Base-by-base conservation (phyloP, 2,888 invertebrate species). In the Cheilosia soror region DNA sequence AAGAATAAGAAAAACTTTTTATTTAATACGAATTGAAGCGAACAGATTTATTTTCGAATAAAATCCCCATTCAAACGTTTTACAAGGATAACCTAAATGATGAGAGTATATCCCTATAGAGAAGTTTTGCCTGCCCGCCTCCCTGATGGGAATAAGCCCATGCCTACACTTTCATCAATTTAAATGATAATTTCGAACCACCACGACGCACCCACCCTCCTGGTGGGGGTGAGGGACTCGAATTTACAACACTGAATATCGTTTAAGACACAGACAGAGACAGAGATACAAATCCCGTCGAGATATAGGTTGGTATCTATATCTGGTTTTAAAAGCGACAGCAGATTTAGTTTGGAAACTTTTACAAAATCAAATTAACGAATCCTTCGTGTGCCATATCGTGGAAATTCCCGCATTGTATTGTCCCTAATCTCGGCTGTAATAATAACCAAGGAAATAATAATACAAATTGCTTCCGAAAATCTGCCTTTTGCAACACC, bases 351-450 rank as follows among this genome's bases (percentile, higher is more conserved):
- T 71, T 71, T 11, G 37, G 75, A 42, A 80, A 84, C 79, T 53
- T 79, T 84, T 76, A 71, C 71, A 76, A 84, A 84, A 84, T 79
- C 79, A 79, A 75, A 84, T 84, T 84, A 84, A 84, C 69, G 71
- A 84, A 71, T 84, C 80, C 84, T 84, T 76, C 65, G 84, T 80
- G 84, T 66, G 71, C 65, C 75, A 71, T 84, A 80, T 80, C 84
- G 79, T 63, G 53, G 69, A 69, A 58, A 71, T 76, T 80, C 75
- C 71, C 79, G 37, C 37, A 75, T 80, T 76, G 75, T 75, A 55
- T 58, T 44, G 76, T 75, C 69, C 75, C 79, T 84, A 79, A 84
- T 84, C 84, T 84, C 55, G 37, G 53, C 49, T 33, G 79, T 75
- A 63, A 76, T 71, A 76, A 79, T 75, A 79, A 68, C 58, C 72